Evolutionary conservation across 2,797 vertebrate species (phyloP).

Genomic region (Urophycis tenuis): DNA sequence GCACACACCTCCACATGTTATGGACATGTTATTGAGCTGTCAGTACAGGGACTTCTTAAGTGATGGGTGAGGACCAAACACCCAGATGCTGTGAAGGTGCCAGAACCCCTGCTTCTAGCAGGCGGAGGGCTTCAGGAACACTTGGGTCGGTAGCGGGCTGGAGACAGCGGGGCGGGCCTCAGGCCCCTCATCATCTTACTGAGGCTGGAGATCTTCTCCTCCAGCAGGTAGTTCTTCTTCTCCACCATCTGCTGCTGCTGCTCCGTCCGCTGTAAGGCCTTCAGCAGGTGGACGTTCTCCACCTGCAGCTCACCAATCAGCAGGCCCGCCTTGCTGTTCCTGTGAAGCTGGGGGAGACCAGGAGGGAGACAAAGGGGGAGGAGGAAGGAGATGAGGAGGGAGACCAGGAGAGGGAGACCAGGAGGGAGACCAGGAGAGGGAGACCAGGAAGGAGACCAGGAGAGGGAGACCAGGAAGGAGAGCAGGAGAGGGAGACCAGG

Average conservation of each 20-base stretch:
- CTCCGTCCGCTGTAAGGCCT: constrained; percentile 82
- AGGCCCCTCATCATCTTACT: constrained; percentile 84
- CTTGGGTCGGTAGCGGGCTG: constrained; percentile 53
- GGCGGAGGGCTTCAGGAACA: constrained; percentile 12
- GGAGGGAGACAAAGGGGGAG: background rate
- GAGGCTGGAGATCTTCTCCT: constrained; percentile 90
- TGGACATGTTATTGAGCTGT: background rate
- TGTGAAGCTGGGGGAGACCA: constrained; percentile 70
- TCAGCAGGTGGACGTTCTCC: constrained; percentile 85
- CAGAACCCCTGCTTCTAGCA: background rate
- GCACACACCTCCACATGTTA: background rate
- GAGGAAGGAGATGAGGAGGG: too few species aligned
- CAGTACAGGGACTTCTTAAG: background rate
- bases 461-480: background rate
- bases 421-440: background rate
- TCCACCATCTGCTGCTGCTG: constrained; percentile 81
- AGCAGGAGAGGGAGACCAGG: constrained; percentile 26
- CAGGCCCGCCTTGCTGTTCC: constrained; percentile 79
- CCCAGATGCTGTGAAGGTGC: background rate
- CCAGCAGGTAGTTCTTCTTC: constrained; percentile 90
- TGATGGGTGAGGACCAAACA: background rate
- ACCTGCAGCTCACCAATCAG: constrained; percentile 85
- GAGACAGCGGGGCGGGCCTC: constrained; percentile 65
- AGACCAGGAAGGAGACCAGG: background rate
- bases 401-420: constrained; percentile 16